Evolutionary conservation across 2,888 invertebrate species (phyloP).

Genomic region (Prosopocoilus inquinatus): DNA sequence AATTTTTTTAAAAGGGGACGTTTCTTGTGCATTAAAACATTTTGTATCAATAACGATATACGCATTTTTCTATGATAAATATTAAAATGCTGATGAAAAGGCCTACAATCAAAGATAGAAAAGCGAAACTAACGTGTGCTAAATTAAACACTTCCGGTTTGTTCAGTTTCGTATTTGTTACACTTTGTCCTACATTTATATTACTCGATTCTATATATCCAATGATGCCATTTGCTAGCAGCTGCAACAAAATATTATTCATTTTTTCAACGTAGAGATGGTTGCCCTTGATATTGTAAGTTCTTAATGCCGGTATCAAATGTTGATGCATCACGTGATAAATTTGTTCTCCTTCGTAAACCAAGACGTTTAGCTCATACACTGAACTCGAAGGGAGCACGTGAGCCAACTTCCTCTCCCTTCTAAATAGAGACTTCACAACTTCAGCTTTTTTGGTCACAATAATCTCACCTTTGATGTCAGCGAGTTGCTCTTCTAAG

Average conservation of each 20-base stretch:
- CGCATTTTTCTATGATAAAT: neutral
- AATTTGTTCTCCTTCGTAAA: neutral
- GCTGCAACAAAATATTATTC: neutral
- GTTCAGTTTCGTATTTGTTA: neutral
- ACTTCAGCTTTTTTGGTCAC: neutral
- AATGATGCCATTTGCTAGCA: neutral
- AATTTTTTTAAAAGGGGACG: too few species aligned
- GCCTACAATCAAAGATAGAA: neutral
- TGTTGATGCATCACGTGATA: neutral
- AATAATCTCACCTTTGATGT: neutral
- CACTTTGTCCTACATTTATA: neutral
- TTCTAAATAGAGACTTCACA: neutral
- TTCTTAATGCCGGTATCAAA: conserved; percentile 2
- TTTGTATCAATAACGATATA: too few species aligned
- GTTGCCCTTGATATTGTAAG: neutral
- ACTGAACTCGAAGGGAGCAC: neutral
- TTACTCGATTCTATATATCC: neutral
- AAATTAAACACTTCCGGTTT: neutral
- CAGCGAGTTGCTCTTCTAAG: too few species aligned
- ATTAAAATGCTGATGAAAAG: neutral
- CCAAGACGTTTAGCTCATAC: neutral
- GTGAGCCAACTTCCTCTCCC: neutral
- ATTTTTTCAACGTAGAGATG: neutral
- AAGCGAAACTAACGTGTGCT: neutral
- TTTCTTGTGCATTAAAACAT: too few species aligned